phyloP scores from a whole-genome alignment of 2,888 invertebrate species.

The Noctua comes region DNA sequence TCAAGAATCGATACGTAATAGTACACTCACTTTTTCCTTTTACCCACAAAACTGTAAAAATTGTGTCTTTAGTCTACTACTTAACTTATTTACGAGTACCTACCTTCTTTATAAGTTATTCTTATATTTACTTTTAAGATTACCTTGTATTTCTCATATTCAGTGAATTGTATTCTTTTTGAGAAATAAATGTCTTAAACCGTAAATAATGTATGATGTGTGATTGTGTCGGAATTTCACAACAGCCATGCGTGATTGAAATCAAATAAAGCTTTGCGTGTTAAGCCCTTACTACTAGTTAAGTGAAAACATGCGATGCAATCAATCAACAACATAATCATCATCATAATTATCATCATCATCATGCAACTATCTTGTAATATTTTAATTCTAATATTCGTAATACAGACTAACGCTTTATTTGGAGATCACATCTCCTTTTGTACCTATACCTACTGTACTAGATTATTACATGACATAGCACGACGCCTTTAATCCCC shows the following conservation, averaged over 20 bases:
- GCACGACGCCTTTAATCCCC: no score
- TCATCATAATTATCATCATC: background rate
- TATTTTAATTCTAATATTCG: background rate
- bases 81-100: no score
- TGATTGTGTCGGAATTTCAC: background rate
- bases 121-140: no score
- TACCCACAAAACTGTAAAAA: no score
- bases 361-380: background rate
- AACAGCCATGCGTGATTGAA: constrained; percentile 5
- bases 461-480: no score
- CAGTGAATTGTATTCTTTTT: no score
- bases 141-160: no score
- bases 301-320: background rate
- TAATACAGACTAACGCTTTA: background rate
- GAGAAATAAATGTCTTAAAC: no score
- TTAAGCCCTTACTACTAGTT: background rate
- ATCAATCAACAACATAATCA: background rate
- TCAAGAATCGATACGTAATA: no score
- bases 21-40: no score
- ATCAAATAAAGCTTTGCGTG: constrained; percentile 5
- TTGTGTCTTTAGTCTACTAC: no score
- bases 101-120: no score
- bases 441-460: background rate
- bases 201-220: background rate
- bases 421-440: background rate